A percentile compares a stretch with the other conserved stretches of the same genome.
Evolutionary conservation across 2,113 vertebrate genomes (phyloP).

Genomic region (Pterophyllum scalare): DNA sequence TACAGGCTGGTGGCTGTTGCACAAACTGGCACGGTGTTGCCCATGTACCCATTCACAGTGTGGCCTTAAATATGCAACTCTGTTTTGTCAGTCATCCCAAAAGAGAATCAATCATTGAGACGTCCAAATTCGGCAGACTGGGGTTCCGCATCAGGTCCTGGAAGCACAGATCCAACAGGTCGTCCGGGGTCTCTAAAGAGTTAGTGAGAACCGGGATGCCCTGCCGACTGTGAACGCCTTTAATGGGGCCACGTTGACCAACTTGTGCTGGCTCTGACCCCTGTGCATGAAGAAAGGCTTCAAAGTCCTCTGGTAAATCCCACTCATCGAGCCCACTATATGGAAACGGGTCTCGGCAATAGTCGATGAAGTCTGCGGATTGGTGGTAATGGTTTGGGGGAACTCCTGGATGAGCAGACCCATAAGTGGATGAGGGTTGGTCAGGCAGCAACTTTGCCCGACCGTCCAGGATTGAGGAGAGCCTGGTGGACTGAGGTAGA

Average conservation of each 20-base stretch:
- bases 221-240: neutral
- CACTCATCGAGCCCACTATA: neutral
- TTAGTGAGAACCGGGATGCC: neutral
- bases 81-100: slow-evolving; percentile 21
- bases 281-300: slow-evolving; percentile 11
- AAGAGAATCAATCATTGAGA: slow-evolving; percentile 72
- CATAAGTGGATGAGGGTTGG: neutral
- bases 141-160: slow-evolving; percentile 45
- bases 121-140: slow-evolving; percentile 55
- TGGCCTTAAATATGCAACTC: neutral
- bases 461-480: slow-evolving; percentile 14
- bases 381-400: neutral
- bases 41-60: neutral
- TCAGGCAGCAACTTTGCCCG: neutral
- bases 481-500: slow-evolving; percentile 52
- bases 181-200: neutral
- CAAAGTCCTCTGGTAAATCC: slow-evolving; percentile 41
- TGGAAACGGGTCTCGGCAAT: neutral
- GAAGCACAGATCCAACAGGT: slow-evolving; percentile 50
- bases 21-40: neutral
- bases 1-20: slow-evolving; percentile 86
- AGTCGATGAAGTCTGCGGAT: neutral
- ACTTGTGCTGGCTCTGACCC: neutral
- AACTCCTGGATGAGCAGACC: neutral
- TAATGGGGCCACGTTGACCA: neutral